Base-by-base conservation (phyloP, 2,113 vertebrate species). In the Phainopepla nitens region DNA sequence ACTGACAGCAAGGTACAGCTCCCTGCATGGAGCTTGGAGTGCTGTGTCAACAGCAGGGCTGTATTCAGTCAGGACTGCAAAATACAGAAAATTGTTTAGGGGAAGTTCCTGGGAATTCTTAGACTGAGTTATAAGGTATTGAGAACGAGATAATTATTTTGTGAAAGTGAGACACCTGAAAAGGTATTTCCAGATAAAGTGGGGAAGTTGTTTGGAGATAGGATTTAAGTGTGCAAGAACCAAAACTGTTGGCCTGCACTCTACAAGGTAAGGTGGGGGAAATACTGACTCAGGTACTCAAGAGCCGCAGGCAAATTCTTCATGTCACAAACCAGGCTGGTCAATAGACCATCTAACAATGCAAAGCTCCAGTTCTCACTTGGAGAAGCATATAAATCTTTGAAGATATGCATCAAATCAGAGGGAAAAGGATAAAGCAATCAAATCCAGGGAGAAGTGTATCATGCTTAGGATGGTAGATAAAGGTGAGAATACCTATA, bases 1-100 rank as follows among this genome's bases (percentile, higher is more conserved):
- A 28, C 19, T 64, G 41, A 56, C 14, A 8, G 24, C 15, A 57
- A 88, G 50, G 12, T 31, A 20, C 45, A 72, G 45, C 8, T 69
- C 11, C 24, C 16, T 66, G 13, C 39, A 58, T 66, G 60, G 33
- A 66, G 10, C 27, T 54, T 72, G 1, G 6, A 53, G 25, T 33
- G 7, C 15, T n/a, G 9, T 23, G 15, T 24, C 35, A 75, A 12
- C 2, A 50, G 9, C 1, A 0, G 65, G 57, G 49, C 17, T 82
- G 61, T n/a, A 33, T 23, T 76, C 49, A 65, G 45, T 45, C 54
- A 85, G 62, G 86, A 69, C 15, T 39, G 45, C 39, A 64, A 85
- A 87, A 51, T 10, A 4, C 4, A 65, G 61, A 60, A 50, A 82
- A 47, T 5, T 0, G 0, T 56, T 69, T 21, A 60, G 41, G 24